Percentiles rank a stretch among this genome's conserved stretches.
Conservation (phyloP, 2,888 invertebrate genomes). For the Coenonympha glycerion region DNA sequence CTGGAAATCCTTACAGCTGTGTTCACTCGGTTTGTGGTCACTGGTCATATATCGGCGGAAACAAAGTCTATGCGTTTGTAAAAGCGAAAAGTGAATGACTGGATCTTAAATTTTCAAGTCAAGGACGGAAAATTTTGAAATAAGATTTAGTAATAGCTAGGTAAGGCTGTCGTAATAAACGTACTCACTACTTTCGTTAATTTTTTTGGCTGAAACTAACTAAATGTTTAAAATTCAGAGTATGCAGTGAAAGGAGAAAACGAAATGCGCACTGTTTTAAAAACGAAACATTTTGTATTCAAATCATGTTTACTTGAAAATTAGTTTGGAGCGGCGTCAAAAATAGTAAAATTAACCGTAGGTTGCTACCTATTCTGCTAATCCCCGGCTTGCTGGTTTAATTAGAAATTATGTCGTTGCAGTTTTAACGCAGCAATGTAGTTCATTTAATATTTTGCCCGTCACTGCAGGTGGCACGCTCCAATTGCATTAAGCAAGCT, state of each 20-base stretch:
- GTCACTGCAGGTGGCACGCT: constrained; percentile 54
- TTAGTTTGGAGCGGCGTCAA: constrained; percentile 3
- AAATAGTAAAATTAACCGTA: constrained; percentile 9
- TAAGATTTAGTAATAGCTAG: too few relatives aligned
- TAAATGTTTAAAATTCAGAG: not conserved
- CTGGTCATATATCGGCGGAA: too few relatives aligned
- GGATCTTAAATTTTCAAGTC: too few relatives aligned
- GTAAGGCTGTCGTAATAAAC: too few relatives aligned
- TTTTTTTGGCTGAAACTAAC: too few relatives aligned
- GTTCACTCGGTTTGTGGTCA: too few relatives aligned
- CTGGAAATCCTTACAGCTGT: too few relatives aligned
- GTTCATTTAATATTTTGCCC: constrained; percentile 40
- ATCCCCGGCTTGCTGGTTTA: constrained; percentile 25
- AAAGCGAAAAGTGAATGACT: too few relatives aligned
- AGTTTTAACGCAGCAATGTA: constrained; percentile 30
- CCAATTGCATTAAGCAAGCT: constrained; percentile 65
- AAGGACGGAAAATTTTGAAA: too few relatives aligned
- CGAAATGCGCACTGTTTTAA: not conserved
- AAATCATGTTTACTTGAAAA: constrained; percentile 4
- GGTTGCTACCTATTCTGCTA: too few relatives aligned
- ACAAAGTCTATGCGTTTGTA: too few relatives aligned
- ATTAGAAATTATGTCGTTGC: constrained; percentile 28
- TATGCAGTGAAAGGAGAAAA: not conserved
- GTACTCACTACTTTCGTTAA: too few relatives aligned
- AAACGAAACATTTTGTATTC: not conserved